Percentiles rank a stretch among this genome's conserved stretches.
Conservation (phyloP, 1,140 invertebrate species). For the Teleogryllus occipitalis region DNA sequence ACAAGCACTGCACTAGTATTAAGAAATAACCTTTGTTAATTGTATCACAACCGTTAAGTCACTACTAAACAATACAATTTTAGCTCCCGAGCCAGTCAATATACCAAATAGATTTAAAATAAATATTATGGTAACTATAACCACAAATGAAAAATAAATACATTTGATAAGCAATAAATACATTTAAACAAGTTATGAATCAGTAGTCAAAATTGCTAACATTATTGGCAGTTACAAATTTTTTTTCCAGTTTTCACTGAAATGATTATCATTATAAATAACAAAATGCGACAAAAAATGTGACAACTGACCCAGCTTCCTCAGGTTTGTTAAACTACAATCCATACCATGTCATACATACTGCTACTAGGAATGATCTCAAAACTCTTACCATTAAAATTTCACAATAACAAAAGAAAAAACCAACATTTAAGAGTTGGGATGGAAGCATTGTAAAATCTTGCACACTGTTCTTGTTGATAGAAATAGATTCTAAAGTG, state of each 20-base stretch:
- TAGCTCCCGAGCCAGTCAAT: constrained; percentile 8
- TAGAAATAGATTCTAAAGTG: constrained; percentile 1
- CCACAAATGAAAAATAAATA: constrained; percentile 14
- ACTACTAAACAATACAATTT: constrained; percentile 5
- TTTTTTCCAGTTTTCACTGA: not conserved
- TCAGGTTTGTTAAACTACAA: not conserved
- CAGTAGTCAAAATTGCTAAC: not conserved
- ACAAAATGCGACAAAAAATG: not conserved
- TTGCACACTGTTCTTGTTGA: constrained; percentile 7
- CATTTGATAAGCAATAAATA: not conserved
- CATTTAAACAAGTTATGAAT: not conserved
- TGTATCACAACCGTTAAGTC: constrained; percentile 18
- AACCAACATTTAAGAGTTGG: constrained; percentile 11
- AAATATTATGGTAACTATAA: constrained; percentile 14
- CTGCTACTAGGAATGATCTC: constrained; percentile 14
- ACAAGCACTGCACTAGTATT: constrained; percentile 7
- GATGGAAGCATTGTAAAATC: constrained; percentile 17
- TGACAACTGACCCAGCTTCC: not conserved
- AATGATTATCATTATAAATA: not conserved
- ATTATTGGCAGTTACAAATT: not conserved
- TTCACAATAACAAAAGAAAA: constrained; percentile 12
- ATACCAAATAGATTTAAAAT: constrained; percentile 2
- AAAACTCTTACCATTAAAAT: constrained; percentile 16
- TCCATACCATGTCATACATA: not conserved
- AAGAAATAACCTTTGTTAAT: constrained; percentile 7